Evolutionary conservation across 2,888 invertebrate species (phyloP).

Genomic region (Sarcophaga caerulescens): DNA sequence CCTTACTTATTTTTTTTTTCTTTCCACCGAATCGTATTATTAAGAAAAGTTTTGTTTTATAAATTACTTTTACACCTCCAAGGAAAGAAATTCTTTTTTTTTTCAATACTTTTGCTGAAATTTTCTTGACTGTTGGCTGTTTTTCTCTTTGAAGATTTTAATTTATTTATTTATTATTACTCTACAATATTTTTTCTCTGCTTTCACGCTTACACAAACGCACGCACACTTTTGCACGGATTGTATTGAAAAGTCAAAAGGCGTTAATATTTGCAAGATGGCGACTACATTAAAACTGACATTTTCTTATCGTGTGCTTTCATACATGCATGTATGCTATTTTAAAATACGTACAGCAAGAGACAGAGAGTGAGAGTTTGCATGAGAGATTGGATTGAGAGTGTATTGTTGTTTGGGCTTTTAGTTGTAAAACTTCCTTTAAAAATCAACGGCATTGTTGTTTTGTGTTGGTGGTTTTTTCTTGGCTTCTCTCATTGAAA

Average conservation of each 20-base stretch:
- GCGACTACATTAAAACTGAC: conserved; percentile 51
- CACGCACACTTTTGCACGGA: not conserved
- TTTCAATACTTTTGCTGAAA: not conserved
- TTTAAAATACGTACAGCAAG: not conserved
- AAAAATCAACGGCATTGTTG: conserved; percentile 10
- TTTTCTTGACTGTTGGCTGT: not conserved
- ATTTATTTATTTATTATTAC: not conserved
- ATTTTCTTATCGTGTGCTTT: conserved; percentile 8
- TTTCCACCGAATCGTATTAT: not conserved
- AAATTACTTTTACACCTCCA: not conserved
- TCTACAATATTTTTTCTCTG: conserved; percentile 26
- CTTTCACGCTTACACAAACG: not conserved
- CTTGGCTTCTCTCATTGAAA: conserved; percentile 3
- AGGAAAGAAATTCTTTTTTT: not conserved
- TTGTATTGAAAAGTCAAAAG: conserved; percentile 52
- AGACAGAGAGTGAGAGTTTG: not conserved
- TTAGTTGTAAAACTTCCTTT: too few relatives aligned
- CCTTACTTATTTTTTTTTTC: not conserved
- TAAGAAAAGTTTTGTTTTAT: not conserved
- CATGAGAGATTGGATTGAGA: too few relatives aligned
- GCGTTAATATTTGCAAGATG: conserved; percentile 63
- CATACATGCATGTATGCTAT: not conserved
- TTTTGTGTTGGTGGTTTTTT: conserved; percentile 40
- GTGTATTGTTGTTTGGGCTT: conserved; percentile 17
- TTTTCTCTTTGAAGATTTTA: not conserved